phyloP scores from a whole-genome alignment of 2,888 invertebrate species.

The Ceraclea dissimilis region DNA sequence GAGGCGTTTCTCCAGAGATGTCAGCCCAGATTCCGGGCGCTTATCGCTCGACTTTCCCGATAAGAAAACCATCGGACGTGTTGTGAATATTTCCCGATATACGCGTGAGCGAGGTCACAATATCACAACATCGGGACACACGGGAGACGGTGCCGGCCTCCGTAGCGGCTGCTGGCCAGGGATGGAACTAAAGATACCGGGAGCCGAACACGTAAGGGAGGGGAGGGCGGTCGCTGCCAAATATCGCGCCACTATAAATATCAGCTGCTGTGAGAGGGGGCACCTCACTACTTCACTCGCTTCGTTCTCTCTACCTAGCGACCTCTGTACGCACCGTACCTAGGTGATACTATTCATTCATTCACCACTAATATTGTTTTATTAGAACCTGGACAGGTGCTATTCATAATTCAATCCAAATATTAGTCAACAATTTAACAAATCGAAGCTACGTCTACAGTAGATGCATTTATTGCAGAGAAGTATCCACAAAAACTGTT shows the following conservation, averaged over 20 bases:
- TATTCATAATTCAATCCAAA: too few species aligned
- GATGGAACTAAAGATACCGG: conserved; percentile 25
- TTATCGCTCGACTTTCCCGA: conserved; percentile 7
- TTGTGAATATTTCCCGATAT: conserved; percentile 29
- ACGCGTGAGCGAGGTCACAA: conserved; percentile 32
- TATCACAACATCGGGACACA: conserved; percentile 29
- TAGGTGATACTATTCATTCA: conserved; percentile 8
- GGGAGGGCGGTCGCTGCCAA: conserved; percentile 51
- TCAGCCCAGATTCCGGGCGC: conserved; percentile 2
- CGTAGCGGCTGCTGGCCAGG: conserved; percentile 27
- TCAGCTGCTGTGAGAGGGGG: conserved; percentile 28
- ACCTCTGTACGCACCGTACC: conserved; percentile 2
- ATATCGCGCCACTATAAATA: conserved; percentile 64
- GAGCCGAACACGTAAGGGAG: conserved; percentile 23
- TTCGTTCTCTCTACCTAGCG: conserved; percentile 1
- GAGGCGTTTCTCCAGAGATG: conserved; percentile 36
- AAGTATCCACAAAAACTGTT: too few species aligned
- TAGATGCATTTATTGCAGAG: too few species aligned
- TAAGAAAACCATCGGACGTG: conserved; percentile 32
- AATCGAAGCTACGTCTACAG: too few species aligned
- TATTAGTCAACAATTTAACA: too few species aligned
- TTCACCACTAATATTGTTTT: not conserved
- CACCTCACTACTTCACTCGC: conserved; percentile 8
- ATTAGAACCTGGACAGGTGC: not conserved
- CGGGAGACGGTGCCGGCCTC: conserved; percentile 14